Evolutionary conservation across 2,797 vertebrate species (phyloP).

Genomic region (Salarias fasciatus): DNA sequence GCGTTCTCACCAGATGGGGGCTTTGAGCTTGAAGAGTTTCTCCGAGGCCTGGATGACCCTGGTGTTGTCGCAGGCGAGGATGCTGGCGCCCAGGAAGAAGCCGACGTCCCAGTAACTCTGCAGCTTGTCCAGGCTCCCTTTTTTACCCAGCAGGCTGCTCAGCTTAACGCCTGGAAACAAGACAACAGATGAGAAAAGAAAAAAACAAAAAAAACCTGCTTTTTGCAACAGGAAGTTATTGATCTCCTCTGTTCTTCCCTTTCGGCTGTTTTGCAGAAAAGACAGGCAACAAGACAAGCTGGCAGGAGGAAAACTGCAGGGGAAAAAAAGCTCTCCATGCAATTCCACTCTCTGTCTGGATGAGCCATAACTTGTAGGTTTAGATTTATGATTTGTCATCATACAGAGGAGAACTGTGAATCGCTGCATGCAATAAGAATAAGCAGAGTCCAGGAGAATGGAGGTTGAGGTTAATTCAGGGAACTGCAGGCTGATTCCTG

Average conservation of each 20-base stretch:
- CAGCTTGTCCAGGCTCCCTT: slow-evolving; percentile 96
- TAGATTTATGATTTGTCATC: not conserved
- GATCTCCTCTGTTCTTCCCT: not conserved
- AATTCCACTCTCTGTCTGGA: not conserved
- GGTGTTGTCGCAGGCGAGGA: slow-evolving; percentile 93
- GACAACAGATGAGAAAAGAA: not conserved
- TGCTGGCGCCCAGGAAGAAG: slow-evolving; percentile 96
- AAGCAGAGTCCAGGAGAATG: slow-evolving; percentile 9
- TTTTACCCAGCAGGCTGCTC: slow-evolving; percentile 96
- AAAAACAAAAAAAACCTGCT: no score
- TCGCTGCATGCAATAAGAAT: slow-evolving; percentile 10
- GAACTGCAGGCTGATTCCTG: slow-evolving; percentile 48
- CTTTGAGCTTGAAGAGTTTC: slow-evolving; percentile 97
- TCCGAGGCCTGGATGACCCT: slow-evolving; percentile 96
- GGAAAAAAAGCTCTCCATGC: not conserved
- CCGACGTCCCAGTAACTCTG: slow-evolving; percentile 99
- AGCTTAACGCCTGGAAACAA: slow-evolving; percentile 92
- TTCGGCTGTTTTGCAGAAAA: no score
- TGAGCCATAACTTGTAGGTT: not conserved
- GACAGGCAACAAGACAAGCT: not conserved
- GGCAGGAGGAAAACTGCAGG: not conserved
- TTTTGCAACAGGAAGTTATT: not conserved
- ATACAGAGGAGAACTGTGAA: not conserved
- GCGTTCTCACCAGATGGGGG: slow-evolving; percentile 92
- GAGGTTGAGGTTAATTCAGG: not conserved